Evolutionary conservation across 2,888 invertebrate species (phyloP).

Genomic region (Eumerus sabulonum): DNA sequence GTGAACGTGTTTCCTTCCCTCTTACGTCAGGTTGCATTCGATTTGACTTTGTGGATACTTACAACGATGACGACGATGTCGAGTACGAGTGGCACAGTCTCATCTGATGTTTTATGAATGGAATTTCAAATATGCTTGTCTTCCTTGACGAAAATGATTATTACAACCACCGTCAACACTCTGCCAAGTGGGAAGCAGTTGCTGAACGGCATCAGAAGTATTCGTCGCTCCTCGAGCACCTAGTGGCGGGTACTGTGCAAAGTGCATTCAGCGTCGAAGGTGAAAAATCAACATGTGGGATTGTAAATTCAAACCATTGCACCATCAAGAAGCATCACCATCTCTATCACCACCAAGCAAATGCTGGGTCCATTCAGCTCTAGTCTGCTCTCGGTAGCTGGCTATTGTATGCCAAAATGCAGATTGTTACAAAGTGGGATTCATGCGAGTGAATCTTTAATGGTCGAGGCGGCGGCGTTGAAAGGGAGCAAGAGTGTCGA

Average conservation of each 20-base stretch:
- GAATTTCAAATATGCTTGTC: constrained; percentile 56
- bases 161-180: constrained; percentile 24
- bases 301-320: constrained; percentile 26
- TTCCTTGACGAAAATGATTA: constrained; percentile 43
- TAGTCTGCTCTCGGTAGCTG: too few relatives aligned
- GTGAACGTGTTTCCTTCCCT: constrained; percentile 1
- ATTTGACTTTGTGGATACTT: constrained; percentile 22
- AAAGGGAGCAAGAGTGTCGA: constrained; percentile 32
- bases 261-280: constrained; percentile 49
- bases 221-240: constrained; percentile 18
- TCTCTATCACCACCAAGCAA: not conserved
- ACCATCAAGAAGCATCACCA: not conserved
- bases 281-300: constrained; percentile 64
- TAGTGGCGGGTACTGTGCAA: constrained; percentile 15
- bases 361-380: not conserved
- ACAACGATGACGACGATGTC: constrained; percentile 1
- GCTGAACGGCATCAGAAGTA: constrained; percentile 52
- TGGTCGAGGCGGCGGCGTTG: constrained; percentile 5
- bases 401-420: not conserved
- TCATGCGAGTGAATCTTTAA: constrained; percentile 48
- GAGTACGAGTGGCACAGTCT: not conserved
- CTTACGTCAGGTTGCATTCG: constrained; percentile 32
- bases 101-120: constrained; percentile 59
- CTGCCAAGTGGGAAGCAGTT: constrained; percentile 31
- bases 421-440: constrained; percentile 14